Evolutionary conservation across 2,797 vertebrate genomes (phyloP).

Genomic region (Schizopygopsis pylzovi): DNA sequence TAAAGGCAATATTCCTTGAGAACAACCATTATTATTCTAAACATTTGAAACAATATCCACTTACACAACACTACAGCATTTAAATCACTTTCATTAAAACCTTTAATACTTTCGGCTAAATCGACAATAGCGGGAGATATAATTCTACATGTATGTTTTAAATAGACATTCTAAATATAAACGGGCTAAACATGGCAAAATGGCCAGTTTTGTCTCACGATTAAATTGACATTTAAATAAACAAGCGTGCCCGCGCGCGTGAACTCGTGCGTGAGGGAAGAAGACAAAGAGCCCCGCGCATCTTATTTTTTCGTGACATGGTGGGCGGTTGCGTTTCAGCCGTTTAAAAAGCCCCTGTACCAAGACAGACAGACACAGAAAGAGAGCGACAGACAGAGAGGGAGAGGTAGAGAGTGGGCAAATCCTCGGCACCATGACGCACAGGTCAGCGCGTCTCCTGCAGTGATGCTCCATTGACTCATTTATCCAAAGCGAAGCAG

Average conservation of each 20-base stretch:
- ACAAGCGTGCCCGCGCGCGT: neutral
- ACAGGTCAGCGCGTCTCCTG: slow-evolving; percentile 41
- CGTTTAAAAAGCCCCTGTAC: slow-evolving; percentile 17
- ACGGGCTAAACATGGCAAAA: neutral
- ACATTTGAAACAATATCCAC: neutral
- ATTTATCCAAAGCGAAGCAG: slow-evolving; percentile 19
- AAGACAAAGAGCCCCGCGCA: slow-evolving; percentile 34
- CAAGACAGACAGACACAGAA: neutral
- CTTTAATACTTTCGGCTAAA: neutral
- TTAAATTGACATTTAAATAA: neutral
- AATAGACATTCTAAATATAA: neutral
- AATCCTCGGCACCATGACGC: slow-evolving; percentile 48
- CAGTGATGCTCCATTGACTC: slow-evolving; percentile 47
- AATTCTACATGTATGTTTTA: neutral
- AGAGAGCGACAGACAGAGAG: slow-evolving; percentile 14
- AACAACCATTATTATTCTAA: neutral
- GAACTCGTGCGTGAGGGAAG: slow-evolving; percentile 23
- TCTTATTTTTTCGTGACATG: slow-evolving; percentile 53
- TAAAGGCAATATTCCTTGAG: neutral
- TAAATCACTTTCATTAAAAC: neutral
- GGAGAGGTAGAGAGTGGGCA: slow-evolving; percentile 28
- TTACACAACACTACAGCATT: neutral
- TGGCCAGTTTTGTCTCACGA: neutral
- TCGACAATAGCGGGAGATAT: neutral
- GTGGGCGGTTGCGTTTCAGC: slow-evolving; percentile 55